Conservation (phyloP, 2,797 vertebrate genomes). For the Orientallactaga sibirica region DNA sequence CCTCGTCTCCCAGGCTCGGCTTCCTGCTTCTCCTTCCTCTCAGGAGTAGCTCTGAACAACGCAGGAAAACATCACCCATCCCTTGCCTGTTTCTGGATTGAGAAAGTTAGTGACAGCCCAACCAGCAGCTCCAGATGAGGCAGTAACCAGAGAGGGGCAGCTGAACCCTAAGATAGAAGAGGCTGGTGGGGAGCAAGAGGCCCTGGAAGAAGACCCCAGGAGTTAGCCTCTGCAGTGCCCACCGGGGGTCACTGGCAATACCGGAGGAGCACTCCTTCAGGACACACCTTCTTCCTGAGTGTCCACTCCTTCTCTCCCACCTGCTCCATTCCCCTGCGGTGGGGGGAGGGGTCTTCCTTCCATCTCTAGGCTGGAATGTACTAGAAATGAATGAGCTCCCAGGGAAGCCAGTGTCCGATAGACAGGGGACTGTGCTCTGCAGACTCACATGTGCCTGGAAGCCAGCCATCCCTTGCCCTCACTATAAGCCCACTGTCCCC, state of each 20-base stretch:
- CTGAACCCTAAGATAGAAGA: not conserved
- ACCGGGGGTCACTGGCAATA: not conserved
- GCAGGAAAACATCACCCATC: not conserved
- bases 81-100: not conserved
- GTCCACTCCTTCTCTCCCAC: not conserved
- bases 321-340: not conserved
- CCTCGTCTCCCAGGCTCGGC: not conserved
- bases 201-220: not conserved
- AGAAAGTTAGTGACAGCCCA: not conserved
- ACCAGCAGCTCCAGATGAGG: not conserved
- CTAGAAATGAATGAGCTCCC: not conserved
- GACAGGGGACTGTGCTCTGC: not conserved
- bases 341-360: accelerated
- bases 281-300: not conserved
- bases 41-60: not conserved
- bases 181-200: no score
- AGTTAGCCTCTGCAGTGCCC: not conserved
- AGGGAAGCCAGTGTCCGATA: not conserved
- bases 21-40: not conserved
- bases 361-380: not conserved
- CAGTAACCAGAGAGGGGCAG: not conserved
- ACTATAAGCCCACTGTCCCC: accelerated
- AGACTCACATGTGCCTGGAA: not conserved
- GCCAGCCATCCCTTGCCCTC: not conserved
- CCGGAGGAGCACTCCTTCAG: not conserved